Evolutionary conservation across 2,113 vertebrate species (phyloP).

Genomic region (Cyprinus carpio): DNA sequence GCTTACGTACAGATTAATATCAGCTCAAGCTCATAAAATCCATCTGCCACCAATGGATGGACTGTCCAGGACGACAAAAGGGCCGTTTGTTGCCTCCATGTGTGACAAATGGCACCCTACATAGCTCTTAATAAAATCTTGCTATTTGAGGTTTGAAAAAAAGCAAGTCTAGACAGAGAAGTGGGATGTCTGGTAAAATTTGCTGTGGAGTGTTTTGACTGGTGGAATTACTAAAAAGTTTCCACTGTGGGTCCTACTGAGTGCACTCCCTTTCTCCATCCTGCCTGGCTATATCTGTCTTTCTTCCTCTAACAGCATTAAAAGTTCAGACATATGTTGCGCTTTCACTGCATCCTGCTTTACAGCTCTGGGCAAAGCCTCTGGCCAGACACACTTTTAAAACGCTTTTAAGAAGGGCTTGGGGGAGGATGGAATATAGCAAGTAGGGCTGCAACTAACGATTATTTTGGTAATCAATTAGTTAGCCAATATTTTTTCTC

Average conservation of each 20-base stretch:
- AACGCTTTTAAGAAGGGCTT: slow-evolving; percentile 25
- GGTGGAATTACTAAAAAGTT: slow-evolving; percentile 37
- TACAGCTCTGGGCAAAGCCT: slow-evolving; percentile 25
- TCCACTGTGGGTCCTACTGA: slow-evolving; percentile 38
- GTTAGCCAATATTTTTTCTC: too few relatives aligned
- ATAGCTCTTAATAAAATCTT: slow-evolving; percentile 10
- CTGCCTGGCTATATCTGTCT: slow-evolving; percentile 38
- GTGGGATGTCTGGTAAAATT: slow-evolving; percentile 25
- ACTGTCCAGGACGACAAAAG: neutral
- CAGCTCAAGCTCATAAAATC: neutral
- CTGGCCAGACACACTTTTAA: slow-evolving; percentile 37
- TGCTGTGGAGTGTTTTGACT: neutral
- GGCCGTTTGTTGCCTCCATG: slow-evolving; percentile 4
- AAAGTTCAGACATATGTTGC: slow-evolving; percentile 52
- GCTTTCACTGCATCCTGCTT: slow-evolving; percentile 28
- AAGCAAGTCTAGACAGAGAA: slow-evolving; percentile 11
- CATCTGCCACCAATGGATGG: neutral
- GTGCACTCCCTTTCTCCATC: slow-evolving; percentile 26
- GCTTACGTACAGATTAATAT: neutral
- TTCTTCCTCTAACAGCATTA: slow-evolving; percentile 52
- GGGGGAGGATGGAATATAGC: neutral
- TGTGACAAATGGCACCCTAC: neutral
- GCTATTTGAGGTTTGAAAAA: neutral
- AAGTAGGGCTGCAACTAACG: neutral
- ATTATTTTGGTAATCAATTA: too few relatives aligned